phyloP scores from a whole-genome alignment of 2,797 vertebrate species.

The Enteromius treurensis region DNA sequence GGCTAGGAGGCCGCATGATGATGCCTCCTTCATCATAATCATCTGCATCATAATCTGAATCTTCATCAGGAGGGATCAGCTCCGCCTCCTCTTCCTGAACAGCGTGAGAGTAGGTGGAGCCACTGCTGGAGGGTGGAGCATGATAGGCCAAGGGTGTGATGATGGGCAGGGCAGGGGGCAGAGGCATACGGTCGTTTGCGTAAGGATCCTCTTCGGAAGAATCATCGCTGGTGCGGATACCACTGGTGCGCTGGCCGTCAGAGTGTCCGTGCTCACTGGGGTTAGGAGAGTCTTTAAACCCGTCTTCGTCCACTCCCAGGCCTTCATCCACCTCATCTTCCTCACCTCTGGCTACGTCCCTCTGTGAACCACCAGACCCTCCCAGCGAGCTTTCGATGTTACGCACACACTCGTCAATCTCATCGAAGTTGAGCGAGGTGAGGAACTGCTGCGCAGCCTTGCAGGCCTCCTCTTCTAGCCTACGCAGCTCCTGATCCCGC shows the following conservation, averaged over 20 bases:
- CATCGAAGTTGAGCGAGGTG: conserved; percentile 94
- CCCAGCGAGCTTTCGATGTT: conserved; percentile 91
- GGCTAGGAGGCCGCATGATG: conserved; percentile 84
- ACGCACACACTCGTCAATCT: conserved; percentile 96
- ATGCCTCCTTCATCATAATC: conserved; percentile 90
- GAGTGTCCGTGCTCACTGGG: conserved; percentile 95
- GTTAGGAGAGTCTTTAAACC: conserved; percentile 95
- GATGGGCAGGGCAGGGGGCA: conserved; percentile 69
- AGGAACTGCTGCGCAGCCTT: conserved; percentile 95
- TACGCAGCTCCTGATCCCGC: conserved; percentile 87
- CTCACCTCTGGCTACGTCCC: conserved; percentile 44
- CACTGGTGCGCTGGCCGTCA: conserved; percentile 93
- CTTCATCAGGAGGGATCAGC: conserved; percentile 86
- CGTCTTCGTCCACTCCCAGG: conserved; percentile 92
- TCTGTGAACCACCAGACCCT: conserved; percentile 65
- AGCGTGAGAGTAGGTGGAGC: conserved; percentile 81
- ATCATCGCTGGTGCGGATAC: conserved; percentile 96
- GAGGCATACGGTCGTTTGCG: conserved; percentile 87
- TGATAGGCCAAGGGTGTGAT: conserved; percentile 70
- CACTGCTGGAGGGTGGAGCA: conserved; percentile 77
- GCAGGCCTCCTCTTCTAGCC: conserved; percentile 93
- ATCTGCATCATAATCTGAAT: conserved; percentile 90
- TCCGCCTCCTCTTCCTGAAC: conserved; percentile 77
- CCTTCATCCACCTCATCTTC: conserved; percentile 95
- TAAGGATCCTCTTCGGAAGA: conserved; percentile 97